Percentiles rank a stretch among this genome's conserved stretches.
Conservation (phyloP, 2,888 invertebrate genomes). For the Agrotis exclamationis region DNA sequence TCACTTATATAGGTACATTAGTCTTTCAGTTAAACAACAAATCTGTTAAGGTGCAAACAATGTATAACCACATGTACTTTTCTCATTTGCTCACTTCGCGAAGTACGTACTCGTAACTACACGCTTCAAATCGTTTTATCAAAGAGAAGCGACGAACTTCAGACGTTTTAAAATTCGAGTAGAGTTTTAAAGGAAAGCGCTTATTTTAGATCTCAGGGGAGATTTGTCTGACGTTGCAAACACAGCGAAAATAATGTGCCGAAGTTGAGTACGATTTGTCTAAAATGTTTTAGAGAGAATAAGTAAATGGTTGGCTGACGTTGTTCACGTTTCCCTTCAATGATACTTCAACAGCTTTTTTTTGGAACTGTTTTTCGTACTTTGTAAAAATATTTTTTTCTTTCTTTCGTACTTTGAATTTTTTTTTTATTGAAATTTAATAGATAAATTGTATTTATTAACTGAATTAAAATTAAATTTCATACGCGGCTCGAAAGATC, state of each 20-base stretch:
- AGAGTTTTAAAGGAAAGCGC: conserved; percentile 49
- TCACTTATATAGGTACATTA: too few relatives aligned
- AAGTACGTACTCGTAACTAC: conserved; percentile 18
- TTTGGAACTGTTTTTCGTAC: background rate
- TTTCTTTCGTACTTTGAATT: too few relatives aligned
- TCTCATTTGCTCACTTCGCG: conserved; percentile 2
- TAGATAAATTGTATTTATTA: too few relatives aligned
- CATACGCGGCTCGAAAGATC: too few relatives aligned
- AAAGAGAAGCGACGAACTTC: conserved; percentile 39
- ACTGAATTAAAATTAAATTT: too few relatives aligned
- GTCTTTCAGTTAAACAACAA: background rate
- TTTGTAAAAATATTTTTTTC: too few relatives aligned
- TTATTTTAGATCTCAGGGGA: conserved; percentile 41
- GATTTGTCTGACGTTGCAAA: conserved; percentile 50
- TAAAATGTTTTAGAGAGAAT: conserved; percentile 3
- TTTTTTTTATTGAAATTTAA: too few relatives aligned
- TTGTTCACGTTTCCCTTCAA: background rate
- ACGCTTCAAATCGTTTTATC: conserved; percentile 41
- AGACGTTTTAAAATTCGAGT: conserved; percentile 55
- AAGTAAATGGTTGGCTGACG: background rate
- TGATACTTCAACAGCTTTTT: too few relatives aligned
- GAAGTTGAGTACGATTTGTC: conserved; percentile 35
- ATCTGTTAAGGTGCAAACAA: background rate
- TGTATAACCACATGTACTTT: background rate
- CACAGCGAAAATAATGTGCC: conserved; percentile 50